These are phyloP conservation scores for Cotesia congregata DNA, from an alignment of 2,888 invertebrate species.

Conservation along the genomic window DNA sequence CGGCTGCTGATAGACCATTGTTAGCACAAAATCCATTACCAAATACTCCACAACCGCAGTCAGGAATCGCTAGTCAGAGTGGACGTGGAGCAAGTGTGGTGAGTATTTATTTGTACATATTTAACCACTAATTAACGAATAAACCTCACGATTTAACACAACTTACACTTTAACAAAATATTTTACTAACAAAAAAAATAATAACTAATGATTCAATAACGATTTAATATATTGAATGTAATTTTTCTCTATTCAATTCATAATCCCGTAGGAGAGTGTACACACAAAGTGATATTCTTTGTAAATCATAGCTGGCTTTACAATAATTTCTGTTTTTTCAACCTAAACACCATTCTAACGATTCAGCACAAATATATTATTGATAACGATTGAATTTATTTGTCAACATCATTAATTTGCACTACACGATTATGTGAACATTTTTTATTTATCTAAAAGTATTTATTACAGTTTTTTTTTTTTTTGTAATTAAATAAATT, in stretches of 20 bases:
- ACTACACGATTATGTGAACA: constrained; percentile 18
- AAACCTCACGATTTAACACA: not conserved
- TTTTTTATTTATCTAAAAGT: constrained; percentile 45
- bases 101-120: constrained; percentile 67
- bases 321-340: constrained; percentile 38
- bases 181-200: not conserved
- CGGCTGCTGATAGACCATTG: constrained; percentile 74
- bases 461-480: constrained; percentile 20
- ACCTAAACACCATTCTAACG: constrained; percentile 43
- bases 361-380: constrained; percentile 46
- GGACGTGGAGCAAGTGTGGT: constrained; percentile 91
- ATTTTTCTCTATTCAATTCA: constrained; percentile 16
- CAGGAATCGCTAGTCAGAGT: constrained; percentile 83
- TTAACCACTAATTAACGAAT: constrained; percentile 1
- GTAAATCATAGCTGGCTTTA: constrained; percentile 47
- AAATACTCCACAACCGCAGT: constrained; percentile 78
- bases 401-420: constrained; percentile 30
- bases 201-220: not conserved
- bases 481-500: not conserved
- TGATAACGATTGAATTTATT: constrained; percentile 18
- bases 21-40: constrained; percentile 74
- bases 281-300: constrained; percentile 26
- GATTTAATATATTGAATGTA: not conserved
- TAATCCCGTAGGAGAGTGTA: constrained; percentile 39
- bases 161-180: not conserved